Conservation (phyloP, 2,797 vertebrate species). For the Bovichtus diacanthus region DNA sequence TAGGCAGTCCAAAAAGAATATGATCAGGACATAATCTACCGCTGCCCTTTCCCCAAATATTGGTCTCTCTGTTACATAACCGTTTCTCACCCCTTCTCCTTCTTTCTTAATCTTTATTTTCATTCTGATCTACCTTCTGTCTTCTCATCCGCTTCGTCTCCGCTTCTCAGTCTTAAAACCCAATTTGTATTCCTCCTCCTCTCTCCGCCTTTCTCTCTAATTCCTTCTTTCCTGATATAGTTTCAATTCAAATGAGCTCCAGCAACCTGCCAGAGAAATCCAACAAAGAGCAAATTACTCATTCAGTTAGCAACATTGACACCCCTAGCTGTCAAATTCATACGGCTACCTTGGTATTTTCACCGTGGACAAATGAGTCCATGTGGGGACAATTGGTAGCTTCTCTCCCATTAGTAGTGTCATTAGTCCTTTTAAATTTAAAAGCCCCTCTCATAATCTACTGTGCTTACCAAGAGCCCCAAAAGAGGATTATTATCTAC, state of each 20-base stretch:
- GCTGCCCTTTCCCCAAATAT: slow-evolving; percentile 1
- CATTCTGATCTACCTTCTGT: slow-evolving; percentile 27
- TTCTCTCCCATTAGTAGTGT: no score
- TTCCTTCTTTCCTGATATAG: slow-evolving; percentile 1
- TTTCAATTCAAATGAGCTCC: slow-evolving; percentile 19
- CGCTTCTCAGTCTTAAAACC: slow-evolving; percentile 18
- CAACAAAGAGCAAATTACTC: background rate
- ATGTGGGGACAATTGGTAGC: background rate
- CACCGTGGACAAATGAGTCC: background rate
- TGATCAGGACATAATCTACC: slow-evolving; percentile 5
- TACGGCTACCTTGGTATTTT: background rate
- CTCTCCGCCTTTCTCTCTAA: background rate
- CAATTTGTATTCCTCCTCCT: background rate
- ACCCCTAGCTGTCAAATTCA: slow-evolving; percentile 10
- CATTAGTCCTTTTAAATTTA: background rate
- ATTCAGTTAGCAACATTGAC: slow-evolving; percentile 9
- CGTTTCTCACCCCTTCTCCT: slow-evolving; percentile 1
- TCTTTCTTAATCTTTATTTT: slow-evolving; percentile 38
- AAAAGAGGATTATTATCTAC: background rate
- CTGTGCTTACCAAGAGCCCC: background rate
- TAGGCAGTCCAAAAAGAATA: background rate
- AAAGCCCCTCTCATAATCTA: background rate
- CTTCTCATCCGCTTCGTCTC: slow-evolving; percentile 29
- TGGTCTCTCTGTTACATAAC: slow-evolving; percentile 38
- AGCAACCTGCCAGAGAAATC: background rate